Percentiles rank a stretch among this genome's conserved stretches.
phyloP scores from a whole-genome alignment of 2,888 invertebrate genomes.

The Dryobota labecula region DNA sequence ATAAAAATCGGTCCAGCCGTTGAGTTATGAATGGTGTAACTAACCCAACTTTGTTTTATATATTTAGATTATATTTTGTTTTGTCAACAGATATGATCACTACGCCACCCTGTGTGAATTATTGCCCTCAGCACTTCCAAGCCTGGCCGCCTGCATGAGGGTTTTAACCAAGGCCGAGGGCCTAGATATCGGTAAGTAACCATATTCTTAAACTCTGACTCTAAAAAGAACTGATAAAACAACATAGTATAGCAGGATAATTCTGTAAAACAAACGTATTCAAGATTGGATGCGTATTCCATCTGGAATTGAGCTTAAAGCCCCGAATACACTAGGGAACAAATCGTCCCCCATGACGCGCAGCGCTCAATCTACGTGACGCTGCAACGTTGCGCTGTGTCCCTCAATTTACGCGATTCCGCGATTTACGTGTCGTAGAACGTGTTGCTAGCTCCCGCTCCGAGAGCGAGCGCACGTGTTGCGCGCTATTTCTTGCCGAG shows the following conservation, averaged over 20 bases:
- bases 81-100: slow-evolving; percentile 92
- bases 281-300: neutral
- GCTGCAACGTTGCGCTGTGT: too few species aligned
- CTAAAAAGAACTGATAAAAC: neutral
- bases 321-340: too few species aligned
- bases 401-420: too few species aligned
- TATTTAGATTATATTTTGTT: slow-evolving; percentile 3
- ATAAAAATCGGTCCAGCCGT: too few species aligned
- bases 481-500: too few species aligned
- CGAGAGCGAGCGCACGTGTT: too few species aligned
- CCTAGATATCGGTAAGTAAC: slow-evolving; percentile 54
- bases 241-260: neutral
- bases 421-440: too few species aligned
- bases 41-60: too few species aligned
- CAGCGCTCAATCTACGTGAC: too few species aligned
- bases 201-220: neutral
- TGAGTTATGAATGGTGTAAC: too few species aligned
- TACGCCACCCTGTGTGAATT: slow-evolving; percentile 93
- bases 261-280: neutral
- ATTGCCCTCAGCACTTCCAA: slow-evolving; percentile 92
- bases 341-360: too few species aligned
- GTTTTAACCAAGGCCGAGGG: slow-evolving; percentile 82
- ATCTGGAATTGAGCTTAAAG: neutral
- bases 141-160: slow-evolving; percentile 91
- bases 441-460: too few species aligned